Evolutionary conservation across 1,140 invertebrate genomes (phyloP).

Genomic region (Drosophila grimshawi): DNA sequence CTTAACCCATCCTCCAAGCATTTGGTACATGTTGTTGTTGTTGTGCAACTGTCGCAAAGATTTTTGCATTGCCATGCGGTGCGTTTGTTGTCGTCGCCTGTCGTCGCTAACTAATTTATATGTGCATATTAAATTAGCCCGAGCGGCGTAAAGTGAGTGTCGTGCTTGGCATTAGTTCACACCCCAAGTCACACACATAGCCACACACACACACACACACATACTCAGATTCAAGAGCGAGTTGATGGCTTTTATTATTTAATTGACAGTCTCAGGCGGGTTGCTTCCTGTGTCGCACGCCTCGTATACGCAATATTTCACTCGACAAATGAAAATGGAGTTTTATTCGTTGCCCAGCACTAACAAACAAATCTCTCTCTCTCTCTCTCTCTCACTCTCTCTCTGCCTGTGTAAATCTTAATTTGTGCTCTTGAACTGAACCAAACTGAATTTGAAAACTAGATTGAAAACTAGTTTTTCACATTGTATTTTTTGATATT

Average conservation of each 20-base stretch:
- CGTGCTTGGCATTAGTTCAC: conserved; percentile 65
- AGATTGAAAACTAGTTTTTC: too few relatives aligned
- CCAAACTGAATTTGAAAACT: too few relatives aligned
- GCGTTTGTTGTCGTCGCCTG: conserved; percentile 8
- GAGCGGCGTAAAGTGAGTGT: conserved; percentile 61
- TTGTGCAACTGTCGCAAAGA: conserved; percentile 19
- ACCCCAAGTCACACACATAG: conserved; percentile 11
- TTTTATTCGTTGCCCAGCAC: conserved; percentile 1
- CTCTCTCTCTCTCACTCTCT: not conserved
- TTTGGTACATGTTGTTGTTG: conserved; percentile 11
- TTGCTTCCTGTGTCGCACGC: conserved; percentile 11
- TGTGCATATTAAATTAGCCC: conserved; percentile 72
- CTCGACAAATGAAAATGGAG: conserved; percentile 11
- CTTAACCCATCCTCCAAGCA: not conserved
- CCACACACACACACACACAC: conserved; percentile 12
- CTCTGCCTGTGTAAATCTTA: not conserved
- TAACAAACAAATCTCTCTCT: not conserved
- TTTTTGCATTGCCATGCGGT: conserved; percentile 30
- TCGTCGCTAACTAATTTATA: conserved; percentile 65
- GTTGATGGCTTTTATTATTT: conserved; percentile 69
- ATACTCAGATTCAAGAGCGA: conserved; percentile 23
- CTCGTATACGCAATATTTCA: conserved; percentile 53
- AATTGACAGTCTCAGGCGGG: conserved; percentile 60
- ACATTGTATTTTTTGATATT: too few relatives aligned
- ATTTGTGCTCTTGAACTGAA: too few relatives aligned